Evolutionary conservation across 2,113 vertebrate species (phyloP), one percentile per base, ranked within the genome.

Genomic region (Aldabrachelys gigantea): DNA sequence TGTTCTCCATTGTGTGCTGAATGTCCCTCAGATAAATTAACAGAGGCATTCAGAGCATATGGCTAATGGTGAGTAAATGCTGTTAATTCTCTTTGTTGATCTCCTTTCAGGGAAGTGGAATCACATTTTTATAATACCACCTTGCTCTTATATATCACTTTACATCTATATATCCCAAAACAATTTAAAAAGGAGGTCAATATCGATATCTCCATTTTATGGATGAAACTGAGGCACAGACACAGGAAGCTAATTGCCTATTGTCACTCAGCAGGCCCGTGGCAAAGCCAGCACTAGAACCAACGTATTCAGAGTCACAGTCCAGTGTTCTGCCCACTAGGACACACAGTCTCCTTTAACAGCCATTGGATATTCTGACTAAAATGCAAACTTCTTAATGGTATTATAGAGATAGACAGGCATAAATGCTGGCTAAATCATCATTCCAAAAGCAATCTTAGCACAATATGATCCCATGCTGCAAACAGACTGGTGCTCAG

Each of bases 101-200:
- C 50, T 91, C 80, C 79, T 87, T 88, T 93, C 75, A 80, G 50
- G 49, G 84, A 91, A 81, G 50, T n/a, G 90, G 78, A 96, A 62
- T 31, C 57, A 62, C 57, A 62, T 57, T 57, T 57, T 31, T 29
- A 62, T 62, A 62, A 13, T 14, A 62, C 57, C 57, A 62, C 27
- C 57, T 62, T 31, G 11, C 57, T 62, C 57, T 59, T 62, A 62
- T 62, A 62, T 29, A 31, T 62, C 57, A 62, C 25, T 62, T 62
- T 31, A 29, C 57, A 62, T 31, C 27, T 62, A 31, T 6, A 62
- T 29, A 62, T 62, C 57, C 5, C 57, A 62, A 62, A 62, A 13
- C 57, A 62, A 62, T 27, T 62, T 62, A 31, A 27, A 62, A 62
- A 62, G 56, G 29, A 62, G 57, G 57, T 50, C 50, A 50, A 14